phyloP scores from a whole-genome alignment of 2,888 invertebrate species.

The Meiosimyza decipiens region DNA sequence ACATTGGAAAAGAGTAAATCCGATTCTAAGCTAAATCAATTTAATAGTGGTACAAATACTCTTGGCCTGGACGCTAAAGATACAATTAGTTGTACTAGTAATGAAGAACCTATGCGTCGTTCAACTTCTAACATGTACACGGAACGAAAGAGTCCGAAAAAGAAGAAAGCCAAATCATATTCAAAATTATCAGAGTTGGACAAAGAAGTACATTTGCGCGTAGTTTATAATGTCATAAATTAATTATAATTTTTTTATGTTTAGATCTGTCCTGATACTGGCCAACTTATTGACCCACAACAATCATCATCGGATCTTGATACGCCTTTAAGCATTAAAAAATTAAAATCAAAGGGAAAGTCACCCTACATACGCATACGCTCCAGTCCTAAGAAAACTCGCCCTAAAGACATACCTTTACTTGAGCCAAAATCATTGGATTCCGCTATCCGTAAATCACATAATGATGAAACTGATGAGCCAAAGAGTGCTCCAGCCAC shows the following conservation, averaged over 20 bases:
- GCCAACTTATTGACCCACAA: conserved; percentile 55
- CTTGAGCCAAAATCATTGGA: conserved; percentile 46
- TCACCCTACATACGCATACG: conserved; percentile 60
- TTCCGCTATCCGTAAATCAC: conserved; percentile 34
- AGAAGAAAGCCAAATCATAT: conserved; percentile 72
- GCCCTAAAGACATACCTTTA: conserved; percentile 59
- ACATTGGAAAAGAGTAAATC: conserved; percentile 75
- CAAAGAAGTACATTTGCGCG: conserved; percentile 64
- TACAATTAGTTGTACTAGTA: conserved; percentile 38
- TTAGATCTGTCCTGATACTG: conserved; percentile 64
- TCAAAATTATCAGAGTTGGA: conserved; percentile 70
- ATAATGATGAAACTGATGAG: conserved; percentile 48
- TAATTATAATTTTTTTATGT: conserved; percentile 13
- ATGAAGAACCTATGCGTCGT: conserved; percentile 68
- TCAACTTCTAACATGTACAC: conserved; percentile 70
- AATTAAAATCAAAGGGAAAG: conserved; percentile 63
- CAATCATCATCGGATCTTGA: conserved; percentile 65
- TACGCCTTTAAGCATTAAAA: conserved; percentile 64
- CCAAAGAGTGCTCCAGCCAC: conserved; percentile 58
- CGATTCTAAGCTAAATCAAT: conserved; percentile 72
- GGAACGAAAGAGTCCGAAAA: conserved; percentile 63
- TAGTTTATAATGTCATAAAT: conserved; percentile 20
- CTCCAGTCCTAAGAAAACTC: conserved; percentile 59
- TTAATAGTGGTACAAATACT: conserved; percentile 37
- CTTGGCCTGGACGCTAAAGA: conserved; percentile 28